Evolutionary conservation across 1,140 invertebrate species (phyloP).

Genomic region (Meloidogyne floridensis): DNA sequence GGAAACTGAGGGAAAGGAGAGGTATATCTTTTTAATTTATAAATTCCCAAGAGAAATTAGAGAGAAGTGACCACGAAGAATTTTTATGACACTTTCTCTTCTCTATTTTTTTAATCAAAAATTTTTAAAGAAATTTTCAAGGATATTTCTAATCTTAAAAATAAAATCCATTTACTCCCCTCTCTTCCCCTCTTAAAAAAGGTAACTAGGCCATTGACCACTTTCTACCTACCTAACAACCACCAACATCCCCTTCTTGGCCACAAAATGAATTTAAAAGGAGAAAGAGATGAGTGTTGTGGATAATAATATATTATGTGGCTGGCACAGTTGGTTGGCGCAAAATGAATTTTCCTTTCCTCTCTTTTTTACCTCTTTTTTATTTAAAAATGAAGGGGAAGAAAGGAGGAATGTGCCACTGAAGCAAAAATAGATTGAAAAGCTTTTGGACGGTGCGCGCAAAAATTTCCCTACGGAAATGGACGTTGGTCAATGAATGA

Average conservation of each 20-base stretch:
- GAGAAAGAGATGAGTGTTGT: too few species aligned
- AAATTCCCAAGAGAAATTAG: slow-evolving; percentile 4
- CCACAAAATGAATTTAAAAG: too few species aligned
- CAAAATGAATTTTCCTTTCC: neutral
- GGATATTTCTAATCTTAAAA: too few species aligned
- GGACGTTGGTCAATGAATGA: neutral
- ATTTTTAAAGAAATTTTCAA: too few species aligned
- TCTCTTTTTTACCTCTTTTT: neutral
- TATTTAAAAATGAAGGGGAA: slow-evolving; percentile 6
- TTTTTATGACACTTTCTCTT: neutral
- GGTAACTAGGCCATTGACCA: too few species aligned
- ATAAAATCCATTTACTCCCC: too few species aligned
- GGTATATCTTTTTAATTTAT: slow-evolving; percentile 9
- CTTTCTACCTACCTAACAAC: too few species aligned
- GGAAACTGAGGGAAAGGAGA: neutral
- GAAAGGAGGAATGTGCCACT: neutral
- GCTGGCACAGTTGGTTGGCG: neutral
- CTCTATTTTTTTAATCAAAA: neutral
- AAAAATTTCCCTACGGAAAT: neutral
- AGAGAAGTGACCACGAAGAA: neutral
- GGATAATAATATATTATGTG: neutral
- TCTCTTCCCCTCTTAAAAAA: too few species aligned
- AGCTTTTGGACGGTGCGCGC: neutral
- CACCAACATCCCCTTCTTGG: too few species aligned
- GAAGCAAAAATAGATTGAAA: neutral